Percentiles rank a stretch among this genome's conserved stretches.
These are phyloP conservation scores for Notarius quadriscutis DNA, from an alignment of 2,113 vertebrate species.

Conservation along the genomic window DNA sequence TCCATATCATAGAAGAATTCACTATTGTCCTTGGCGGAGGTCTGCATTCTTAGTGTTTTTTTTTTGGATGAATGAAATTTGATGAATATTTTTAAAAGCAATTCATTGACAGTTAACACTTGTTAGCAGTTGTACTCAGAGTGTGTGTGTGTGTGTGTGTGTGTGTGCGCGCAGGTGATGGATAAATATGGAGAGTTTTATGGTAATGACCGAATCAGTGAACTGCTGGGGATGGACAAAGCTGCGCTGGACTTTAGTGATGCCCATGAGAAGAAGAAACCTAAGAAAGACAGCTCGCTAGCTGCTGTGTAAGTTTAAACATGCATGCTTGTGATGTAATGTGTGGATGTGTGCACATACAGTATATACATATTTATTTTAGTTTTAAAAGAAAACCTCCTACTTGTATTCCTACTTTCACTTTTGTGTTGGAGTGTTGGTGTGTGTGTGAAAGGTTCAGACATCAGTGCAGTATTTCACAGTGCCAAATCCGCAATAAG, in stretches of 20 bases:
- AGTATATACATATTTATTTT: not conserved
- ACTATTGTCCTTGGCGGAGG: no score
- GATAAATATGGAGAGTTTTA: slow-evolving; percentile 98
- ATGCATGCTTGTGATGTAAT: not conserved
- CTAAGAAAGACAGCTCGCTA: slow-evolving; percentile 90
- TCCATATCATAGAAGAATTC: no score
- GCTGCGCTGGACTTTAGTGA: slow-evolving; percentile 94
- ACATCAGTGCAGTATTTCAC: slow-evolving; percentile 10
- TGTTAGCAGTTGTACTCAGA: not conserved
- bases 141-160: not conserved
- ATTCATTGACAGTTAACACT: not conserved
- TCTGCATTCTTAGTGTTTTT: no score
- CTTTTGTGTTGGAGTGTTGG: slow-evolving; percentile 1
- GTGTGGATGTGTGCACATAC: not conserved
- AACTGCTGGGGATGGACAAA: slow-evolving; percentile 94
- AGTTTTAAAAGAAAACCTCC: not conserved
- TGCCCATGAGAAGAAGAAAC: slow-evolving; percentile 89
- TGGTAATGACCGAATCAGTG: slow-evolving; percentile 92
- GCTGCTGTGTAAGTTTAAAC: slow-evolving; percentile 84
- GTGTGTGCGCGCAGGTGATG: slow-evolving; percentile 81
- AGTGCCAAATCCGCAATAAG: slow-evolving; percentile 8
- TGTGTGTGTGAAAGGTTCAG: slow-evolving; percentile 5
- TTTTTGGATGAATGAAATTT: not conserved
- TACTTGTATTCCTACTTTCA: slow-evolving; percentile 5
- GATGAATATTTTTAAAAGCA: not conserved